Base-by-base conservation (phyloP, 1,140 invertebrate species). In the Drosophila tani region DNA sequence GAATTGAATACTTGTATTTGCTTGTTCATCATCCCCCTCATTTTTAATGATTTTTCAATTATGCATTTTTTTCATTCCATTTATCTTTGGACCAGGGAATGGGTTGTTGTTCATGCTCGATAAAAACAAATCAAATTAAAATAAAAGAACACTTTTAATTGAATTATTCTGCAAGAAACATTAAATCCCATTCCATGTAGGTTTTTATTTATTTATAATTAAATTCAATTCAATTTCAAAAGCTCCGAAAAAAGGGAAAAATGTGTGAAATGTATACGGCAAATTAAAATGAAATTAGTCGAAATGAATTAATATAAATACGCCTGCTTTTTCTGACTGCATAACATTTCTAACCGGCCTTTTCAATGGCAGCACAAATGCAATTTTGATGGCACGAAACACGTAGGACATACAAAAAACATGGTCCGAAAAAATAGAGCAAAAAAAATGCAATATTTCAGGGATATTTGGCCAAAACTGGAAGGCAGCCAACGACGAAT, bases 81-180 rank as follows among this genome's bases (percentile, higher is more conserved):
- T 63, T 56, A 40, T 49, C n/a, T 59, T 59, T 17, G 27, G 35
- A 19, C 19, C 3, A 2, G 29, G 12, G 12, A n/a, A 11, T 19
- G 53, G 7, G 15, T 40, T 60, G 41, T 45, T 55, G 49, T 40
- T 38, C 32, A 40, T 57, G 27, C 40, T 68, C 32, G 21, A 17
- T n/a, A 56, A 68, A 71, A 71, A 38, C 45, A 71, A 73, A 73
- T 60, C 53, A 71, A 47, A 73, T 73, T 41, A 19, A 63, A 82
- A 86, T 60, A 75, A 73, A 58, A 63, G 65, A 46, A 62, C 57
- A 71, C 53, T 75, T 75, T 63, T 88, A 87, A 87, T 87, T 88
- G 73, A 88, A 87, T 87, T 87, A 88, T 84, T 63, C 49, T n/a
- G 58, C 43, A 75, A 81, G 58, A 64, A 79, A 90, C 65, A 75